Evolutionary conservation across 2,888 invertebrate genomes (phyloP).

Genomic region (Polydesmus complanatus): DNA sequence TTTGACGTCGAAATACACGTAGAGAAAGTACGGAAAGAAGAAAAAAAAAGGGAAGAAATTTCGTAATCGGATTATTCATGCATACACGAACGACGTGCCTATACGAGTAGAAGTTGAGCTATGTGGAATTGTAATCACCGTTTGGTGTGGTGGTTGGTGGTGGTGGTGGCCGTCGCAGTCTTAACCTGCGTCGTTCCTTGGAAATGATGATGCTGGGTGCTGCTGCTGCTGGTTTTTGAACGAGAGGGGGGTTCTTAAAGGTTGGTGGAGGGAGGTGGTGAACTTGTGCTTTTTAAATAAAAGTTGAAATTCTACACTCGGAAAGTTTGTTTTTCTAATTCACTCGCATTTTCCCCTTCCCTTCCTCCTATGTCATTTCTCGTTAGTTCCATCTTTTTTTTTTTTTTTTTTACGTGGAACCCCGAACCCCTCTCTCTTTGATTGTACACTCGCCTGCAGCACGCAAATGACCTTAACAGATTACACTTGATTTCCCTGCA

Average conservation of each 20-base stretch:
- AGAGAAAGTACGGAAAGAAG: too few relatives aligned
- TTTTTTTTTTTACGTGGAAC: too few relatives aligned
- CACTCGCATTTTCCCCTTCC: neutral
- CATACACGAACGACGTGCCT: neutral
- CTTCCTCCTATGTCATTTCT: neutral
- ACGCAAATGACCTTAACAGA: neutral
- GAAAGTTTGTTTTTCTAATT: neutral
- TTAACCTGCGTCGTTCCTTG: neutral
- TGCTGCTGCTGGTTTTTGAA: too few relatives aligned
- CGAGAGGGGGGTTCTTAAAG: too few relatives aligned
- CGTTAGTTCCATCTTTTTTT: too few relatives aligned
- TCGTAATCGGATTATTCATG: neutral
- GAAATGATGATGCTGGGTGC: neutral
- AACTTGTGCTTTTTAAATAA: neutral
- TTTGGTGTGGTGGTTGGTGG: neutral
- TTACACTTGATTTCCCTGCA: neutral
- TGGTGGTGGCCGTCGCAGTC: too few relatives aligned
- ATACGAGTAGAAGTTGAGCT: neutral
- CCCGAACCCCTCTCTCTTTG: neutral
- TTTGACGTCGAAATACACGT: too few relatives aligned
- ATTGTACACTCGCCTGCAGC: neutral
- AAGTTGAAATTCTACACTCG: neutral
- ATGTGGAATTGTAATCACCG: neutral
- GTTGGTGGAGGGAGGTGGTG: too few relatives aligned
- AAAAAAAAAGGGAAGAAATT: too few relatives aligned